A percentile compares a stretch with the other conserved stretches of the same genome.
These are phyloP conservation scores for Dynastes tityus DNA, from an alignment of 2,888 invertebrate genomes.

Conservation along the genomic window DNA sequence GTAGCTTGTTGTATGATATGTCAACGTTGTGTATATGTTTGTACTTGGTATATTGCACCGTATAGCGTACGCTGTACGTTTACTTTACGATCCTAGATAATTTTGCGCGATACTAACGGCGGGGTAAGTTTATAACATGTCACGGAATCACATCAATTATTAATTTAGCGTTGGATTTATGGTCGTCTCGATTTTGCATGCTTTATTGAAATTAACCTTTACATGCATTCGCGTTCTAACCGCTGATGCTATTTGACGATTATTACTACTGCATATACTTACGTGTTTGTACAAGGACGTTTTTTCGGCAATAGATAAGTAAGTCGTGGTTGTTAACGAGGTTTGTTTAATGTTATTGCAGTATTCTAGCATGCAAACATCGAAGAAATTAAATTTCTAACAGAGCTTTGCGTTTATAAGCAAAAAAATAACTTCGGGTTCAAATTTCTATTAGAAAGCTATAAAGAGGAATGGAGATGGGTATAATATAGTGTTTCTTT, in stretches of 20 bases:
- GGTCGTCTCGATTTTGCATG: conserved; percentile 26
- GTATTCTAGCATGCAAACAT: background rate
- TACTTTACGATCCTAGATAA: conserved; percentile 35
- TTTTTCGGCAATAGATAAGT: conserved; percentile 12
- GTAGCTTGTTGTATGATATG: conserved; percentile 18
- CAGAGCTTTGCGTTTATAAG: too few relatives aligned
- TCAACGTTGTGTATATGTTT: background rate
- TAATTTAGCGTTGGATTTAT: conserved; percentile 42
- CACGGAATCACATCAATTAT: conserved; percentile 44
- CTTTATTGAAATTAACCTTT: conserved; percentile 41
- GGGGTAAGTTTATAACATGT: conserved; percentile 36
- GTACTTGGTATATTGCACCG: background rate
- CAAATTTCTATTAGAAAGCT: too few relatives aligned
- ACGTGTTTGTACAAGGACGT: background rate
- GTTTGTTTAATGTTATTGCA: background rate
- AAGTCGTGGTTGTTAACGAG: background rate
- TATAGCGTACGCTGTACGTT: background rate
- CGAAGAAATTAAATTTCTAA: too few relatives aligned
- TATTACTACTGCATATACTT: background rate
- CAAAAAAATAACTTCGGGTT: too few relatives aligned
- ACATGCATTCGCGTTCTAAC: conserved; percentile 11
- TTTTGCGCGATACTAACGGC: conserved; percentile 25
- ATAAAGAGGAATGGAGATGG: too few relatives aligned
- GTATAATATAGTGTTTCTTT: too few relatives aligned
- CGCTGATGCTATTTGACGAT: background rate